Base-by-base conservation (phyloP, 1,140 invertebrate genomes). In the Lanistes nyassanus region DNA sequence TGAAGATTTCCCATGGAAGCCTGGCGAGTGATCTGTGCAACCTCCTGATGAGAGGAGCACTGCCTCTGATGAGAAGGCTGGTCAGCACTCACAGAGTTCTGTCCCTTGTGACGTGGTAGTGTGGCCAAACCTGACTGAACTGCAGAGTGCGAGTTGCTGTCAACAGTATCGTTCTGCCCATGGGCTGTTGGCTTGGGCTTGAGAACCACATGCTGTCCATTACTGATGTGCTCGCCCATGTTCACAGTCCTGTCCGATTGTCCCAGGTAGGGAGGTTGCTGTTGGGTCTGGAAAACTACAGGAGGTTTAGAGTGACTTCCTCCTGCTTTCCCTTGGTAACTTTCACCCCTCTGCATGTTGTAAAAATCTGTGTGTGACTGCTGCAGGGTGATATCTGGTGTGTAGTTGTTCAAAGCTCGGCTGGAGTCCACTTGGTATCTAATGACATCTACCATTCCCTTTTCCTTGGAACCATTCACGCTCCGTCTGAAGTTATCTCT, bases 101-200 rank as follows among this genome's bases (percentile, higher is more conserved):
- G 47, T 3, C 74, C 83, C 72, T 84, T 86, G 19, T 83, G 82
- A 53, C 86, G 76, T 37, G 86, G 86, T 53, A 87, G 79, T 29
- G 86, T 87, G 31, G 86, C 86, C 23, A 87, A 72, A 34, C 86
- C 86, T 42, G 84, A 85, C 69, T 86, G 84, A 6, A 87, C 83
- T 37, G 86, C 80, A 11, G 82, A 81, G 72, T 87, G 84, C 23
- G 79, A 51, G 6, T 78, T 66, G 62, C 74, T 67, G 42, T 69
- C 56, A 29, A 83, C 82, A 26, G 78, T 65, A 70, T 85, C 82
- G 51, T 85, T 81, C 71, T 84, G 82, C 26, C 70, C 68, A 39
- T 83, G 75, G 19, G 67, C 53, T 39, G 58, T 76, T 29, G 82
- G 70, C 66, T 77, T 81, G 26, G 85, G 83, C 76, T 86, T 86